Conservation (phyloP, 2,113 vertebrate species). For the Bagarius yarrelli region DNA sequence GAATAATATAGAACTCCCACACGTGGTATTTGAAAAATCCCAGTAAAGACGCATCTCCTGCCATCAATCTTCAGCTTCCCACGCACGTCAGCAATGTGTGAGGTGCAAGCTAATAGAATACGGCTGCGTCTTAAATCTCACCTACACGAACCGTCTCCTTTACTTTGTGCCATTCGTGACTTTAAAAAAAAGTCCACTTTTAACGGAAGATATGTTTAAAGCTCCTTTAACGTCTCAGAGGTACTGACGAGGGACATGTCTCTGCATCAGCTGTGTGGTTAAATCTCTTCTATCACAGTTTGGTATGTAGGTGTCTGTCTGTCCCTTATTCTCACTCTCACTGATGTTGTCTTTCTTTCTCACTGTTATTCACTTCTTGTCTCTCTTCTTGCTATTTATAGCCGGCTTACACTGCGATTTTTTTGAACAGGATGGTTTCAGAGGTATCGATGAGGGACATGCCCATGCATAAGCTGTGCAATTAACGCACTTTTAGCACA, state of each 20-base stretch:
- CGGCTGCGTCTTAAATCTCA: conserved; percentile 21
- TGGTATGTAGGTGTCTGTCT: background rate
- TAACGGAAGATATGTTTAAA: background rate
- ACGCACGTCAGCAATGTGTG: conserved; percentile 26
- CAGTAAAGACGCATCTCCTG: conserved; percentile 37
- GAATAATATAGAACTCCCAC: conserved; percentile 45
- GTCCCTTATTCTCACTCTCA: too few relatives aligned
- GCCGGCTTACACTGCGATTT: too few relatives aligned
- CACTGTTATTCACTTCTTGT: too few relatives aligned
- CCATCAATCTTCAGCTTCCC: conserved; percentile 45
- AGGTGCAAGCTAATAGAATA: conserved; percentile 24
- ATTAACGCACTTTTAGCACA: too few relatives aligned
- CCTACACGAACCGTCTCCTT: background rate
- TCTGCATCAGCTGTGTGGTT: background rate
- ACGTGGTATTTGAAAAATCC: conserved; percentile 29
- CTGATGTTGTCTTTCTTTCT: too few relatives aligned
- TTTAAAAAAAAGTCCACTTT: background rate
- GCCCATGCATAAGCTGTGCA: too few relatives aligned
- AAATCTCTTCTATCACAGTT: conserved; percentile 8
- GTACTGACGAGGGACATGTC: background rate
- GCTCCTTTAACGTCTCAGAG: background rate
- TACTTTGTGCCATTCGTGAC: background rate
- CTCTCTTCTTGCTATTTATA: too few relatives aligned
- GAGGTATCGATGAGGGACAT: too few relatives aligned
- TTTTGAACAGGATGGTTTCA: too few relatives aligned